phyloP scores from a whole-genome alignment of 2,113 vertebrate species.

The Maccullochella peelii region DNA sequence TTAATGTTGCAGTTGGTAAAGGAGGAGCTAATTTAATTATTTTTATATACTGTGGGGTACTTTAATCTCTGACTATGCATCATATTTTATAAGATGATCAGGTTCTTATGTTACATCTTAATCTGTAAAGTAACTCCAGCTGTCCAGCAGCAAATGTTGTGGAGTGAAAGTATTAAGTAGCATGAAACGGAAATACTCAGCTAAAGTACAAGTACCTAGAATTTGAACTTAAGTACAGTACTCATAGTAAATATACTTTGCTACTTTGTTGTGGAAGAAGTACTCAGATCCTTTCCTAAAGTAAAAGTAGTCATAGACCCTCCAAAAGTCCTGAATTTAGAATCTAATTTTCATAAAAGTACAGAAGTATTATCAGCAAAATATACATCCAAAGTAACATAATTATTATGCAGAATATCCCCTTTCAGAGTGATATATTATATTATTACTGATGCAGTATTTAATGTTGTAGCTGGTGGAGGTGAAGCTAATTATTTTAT shows the following conservation, averaged over 20 bases:
- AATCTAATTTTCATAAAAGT: too few species aligned
- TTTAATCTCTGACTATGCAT: neutral
- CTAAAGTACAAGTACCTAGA: too few species aligned
- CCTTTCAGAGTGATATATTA: neutral
- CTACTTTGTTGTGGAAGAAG: neutral
- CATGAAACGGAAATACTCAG: too few species aligned
- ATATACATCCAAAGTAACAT: neutral
- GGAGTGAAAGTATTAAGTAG: neutral
- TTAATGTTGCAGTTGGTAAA: too few species aligned
- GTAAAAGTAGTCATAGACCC: too few species aligned
- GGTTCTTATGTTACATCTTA: neutral
- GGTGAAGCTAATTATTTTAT: neutral
- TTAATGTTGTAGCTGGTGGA: neutral
- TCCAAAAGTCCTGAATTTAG: too few species aligned
- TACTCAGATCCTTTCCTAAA: neutral
- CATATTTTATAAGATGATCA: neutral
- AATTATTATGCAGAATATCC: neutral
- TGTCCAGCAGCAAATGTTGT: neutral
- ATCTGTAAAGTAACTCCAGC: neutral
- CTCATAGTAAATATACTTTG: too few species aligned
- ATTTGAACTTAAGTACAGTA: too few species aligned
- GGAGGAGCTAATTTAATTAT: too few species aligned
- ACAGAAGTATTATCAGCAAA: neutral
- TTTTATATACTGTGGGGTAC: neutral
- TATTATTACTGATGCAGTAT: neutral